A percentile compares a stretch with the other conserved stretches of the same genome.
Conservation (phyloP, 2,797 vertebrate species). For the Paedocypris micromegethes region DNA sequence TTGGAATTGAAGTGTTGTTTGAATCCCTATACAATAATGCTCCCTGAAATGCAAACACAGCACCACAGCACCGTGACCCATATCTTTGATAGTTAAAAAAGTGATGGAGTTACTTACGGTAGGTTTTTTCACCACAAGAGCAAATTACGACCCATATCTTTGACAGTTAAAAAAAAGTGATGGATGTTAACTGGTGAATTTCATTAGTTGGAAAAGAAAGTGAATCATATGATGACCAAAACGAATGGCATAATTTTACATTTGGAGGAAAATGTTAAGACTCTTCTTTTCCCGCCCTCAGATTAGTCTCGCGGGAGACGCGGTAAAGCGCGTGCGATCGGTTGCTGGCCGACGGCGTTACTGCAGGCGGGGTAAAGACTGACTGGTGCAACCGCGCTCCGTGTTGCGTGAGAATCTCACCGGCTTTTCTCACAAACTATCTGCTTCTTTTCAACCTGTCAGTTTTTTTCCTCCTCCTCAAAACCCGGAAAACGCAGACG, state of each 20-base stretch:
- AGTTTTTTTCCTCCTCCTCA: background rate
- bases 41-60: no score
- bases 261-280: background rate
- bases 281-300: slow-evolving; percentile 21
- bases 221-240: no score
- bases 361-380: slow-evolving; percentile 20
- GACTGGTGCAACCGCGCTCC: slow-evolving; percentile 55
- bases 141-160: no score
- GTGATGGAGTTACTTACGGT: no score
- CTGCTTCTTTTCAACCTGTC: slow-evolving; percentile 12
- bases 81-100: no score
- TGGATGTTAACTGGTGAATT: no score
- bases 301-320: slow-evolving; percentile 8
- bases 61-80: no score
- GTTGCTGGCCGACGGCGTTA: slow-evolving; percentile 31
- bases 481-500: background rate
- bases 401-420: slow-evolving; percentile 65
- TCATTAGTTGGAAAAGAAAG: no score
- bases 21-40: no score
- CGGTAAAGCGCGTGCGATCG: background rate
- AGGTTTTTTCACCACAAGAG: no score
- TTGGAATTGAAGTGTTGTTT: no score
- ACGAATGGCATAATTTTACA: background rate
- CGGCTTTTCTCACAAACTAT: slow-evolving; percentile 29
- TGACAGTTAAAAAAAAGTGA: no score